Evolutionary conservation across 2,797 vertebrate genomes (phyloP).

Genomic region (Ptychadena robeensis): DNA sequence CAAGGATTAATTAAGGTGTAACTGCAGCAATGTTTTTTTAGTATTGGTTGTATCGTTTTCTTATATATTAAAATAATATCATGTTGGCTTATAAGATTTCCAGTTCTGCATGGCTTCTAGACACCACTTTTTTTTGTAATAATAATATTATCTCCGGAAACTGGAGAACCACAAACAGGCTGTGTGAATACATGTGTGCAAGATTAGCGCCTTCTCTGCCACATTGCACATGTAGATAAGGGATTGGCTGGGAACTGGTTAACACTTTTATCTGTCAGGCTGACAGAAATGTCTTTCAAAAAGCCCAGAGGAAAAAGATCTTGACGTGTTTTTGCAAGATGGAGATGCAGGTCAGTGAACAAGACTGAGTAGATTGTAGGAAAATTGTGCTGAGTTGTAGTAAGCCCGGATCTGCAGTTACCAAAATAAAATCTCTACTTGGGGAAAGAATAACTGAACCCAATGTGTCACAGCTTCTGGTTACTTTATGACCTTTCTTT

Average conservation of each 20-base stretch:
- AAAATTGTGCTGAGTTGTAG: neutral
- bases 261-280: slow-evolving; percentile 21
- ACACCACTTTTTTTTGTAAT: neutral
- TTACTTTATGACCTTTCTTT: neutral
- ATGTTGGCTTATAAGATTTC: neutral
- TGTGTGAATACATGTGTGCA: neutral
- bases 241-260: slow-evolving; percentile 21
- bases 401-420: neutral
- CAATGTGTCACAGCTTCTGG: neutral
- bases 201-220: neutral
- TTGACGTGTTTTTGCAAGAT: slow-evolving; percentile 39
- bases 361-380: neutral
- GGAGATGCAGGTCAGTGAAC: slow-evolving; percentile 25
- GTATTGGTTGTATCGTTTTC: too few species aligned
- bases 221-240: slow-evolving; percentile 33
- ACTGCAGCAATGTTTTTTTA: too few species aligned
- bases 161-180: slow-evolving; percentile 15
- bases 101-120: neutral
- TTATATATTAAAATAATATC: neutral
- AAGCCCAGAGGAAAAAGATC: slow-evolving; percentile 6
- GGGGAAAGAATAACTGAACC: too few species aligned
- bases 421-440: neutral
- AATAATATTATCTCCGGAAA: slow-evolving; percentile 9
- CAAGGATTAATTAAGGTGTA: too few species aligned
- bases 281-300: slow-evolving; percentile 27